phyloP scores from a whole-genome alignment of 2,797 vertebrate species.

The Falco naumanni region DNA sequence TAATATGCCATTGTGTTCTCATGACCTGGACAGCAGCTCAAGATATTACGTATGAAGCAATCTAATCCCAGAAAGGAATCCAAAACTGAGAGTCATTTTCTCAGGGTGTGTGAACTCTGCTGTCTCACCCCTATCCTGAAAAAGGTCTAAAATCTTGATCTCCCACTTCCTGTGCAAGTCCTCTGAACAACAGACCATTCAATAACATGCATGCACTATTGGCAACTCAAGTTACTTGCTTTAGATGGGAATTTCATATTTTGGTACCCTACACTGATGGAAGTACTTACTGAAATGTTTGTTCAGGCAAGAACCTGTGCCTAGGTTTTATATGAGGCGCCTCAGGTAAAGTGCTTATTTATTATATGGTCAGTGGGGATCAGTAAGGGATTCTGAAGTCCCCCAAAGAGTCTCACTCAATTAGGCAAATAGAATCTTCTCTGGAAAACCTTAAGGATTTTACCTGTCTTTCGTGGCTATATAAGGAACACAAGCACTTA shows the following conservation, averaged over 20 bases:
- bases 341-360: neutral
- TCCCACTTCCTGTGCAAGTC: neutral
- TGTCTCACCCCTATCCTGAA: neutral
- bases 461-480: neutral
- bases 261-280: neutral
- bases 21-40: neutral
- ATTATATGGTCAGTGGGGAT: neutral
- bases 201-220: neutral
- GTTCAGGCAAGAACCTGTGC: neutral
- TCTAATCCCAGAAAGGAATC: neutral
- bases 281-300: neutral
- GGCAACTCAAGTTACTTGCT: neutral
- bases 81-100: neutral
- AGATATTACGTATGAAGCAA: neutral
- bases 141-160: neutral
- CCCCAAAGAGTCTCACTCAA: neutral
- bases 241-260: neutral
- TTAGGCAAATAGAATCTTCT: neutral
- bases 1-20: neutral
- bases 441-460: neutral
- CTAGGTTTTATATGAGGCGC: neutral
- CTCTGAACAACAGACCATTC: neutral
- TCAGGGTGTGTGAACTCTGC: accelerated
- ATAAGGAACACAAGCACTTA: neutral
- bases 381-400: neutral